Evolutionary conservation across 1,140 invertebrate species (phyloP).

Genomic region (Eriocheir sinensis): DNA sequence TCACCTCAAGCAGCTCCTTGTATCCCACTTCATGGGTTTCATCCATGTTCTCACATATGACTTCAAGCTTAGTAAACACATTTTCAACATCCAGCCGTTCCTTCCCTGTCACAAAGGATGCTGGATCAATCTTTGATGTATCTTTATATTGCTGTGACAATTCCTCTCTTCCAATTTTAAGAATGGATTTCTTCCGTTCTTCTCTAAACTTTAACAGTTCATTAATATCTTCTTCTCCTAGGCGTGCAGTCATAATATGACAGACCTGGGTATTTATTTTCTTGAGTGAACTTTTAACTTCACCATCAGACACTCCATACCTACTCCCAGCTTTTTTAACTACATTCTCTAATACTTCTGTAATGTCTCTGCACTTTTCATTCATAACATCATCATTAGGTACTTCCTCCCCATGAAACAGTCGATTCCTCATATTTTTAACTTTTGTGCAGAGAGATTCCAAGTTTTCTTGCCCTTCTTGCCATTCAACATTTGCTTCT

Average conservation of each 20-base stretch:
- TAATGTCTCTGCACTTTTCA: not conserved
- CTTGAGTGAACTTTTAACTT: not conserved
- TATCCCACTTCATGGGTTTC: not conserved
- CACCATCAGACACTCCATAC: not conserved
- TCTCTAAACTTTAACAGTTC: not conserved
- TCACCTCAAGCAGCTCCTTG: constrained; percentile 24
- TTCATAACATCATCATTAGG: not conserved
- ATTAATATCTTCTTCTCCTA: not conserved
- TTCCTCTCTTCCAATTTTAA: not conserved
- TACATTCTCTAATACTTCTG: not conserved
- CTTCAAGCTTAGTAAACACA: constrained; percentile 52
- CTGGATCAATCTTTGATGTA: constrained; percentile 61
- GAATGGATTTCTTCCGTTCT: not conserved
- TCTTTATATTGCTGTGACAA: constrained; percentile 22
- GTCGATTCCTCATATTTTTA: constrained; percentile 38
- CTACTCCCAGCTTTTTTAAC: not conserved
- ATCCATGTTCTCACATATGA: not conserved
- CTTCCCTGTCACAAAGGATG: constrained; percentile 63
- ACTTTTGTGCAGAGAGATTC: constrained; percentile 38
- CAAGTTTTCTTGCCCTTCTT: not conserved
- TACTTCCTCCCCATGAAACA: not conserved
- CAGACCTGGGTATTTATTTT: not conserved
- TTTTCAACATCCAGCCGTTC: constrained; percentile 35
- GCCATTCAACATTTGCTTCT: not conserved
- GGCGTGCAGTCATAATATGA: not conserved